A percentile compares a stretch with the other conserved stretches of the same genome.
phyloP scores from a whole-genome alignment of 2,797 vertebrate species.

The Pseudochirops corinnae region DNA sequence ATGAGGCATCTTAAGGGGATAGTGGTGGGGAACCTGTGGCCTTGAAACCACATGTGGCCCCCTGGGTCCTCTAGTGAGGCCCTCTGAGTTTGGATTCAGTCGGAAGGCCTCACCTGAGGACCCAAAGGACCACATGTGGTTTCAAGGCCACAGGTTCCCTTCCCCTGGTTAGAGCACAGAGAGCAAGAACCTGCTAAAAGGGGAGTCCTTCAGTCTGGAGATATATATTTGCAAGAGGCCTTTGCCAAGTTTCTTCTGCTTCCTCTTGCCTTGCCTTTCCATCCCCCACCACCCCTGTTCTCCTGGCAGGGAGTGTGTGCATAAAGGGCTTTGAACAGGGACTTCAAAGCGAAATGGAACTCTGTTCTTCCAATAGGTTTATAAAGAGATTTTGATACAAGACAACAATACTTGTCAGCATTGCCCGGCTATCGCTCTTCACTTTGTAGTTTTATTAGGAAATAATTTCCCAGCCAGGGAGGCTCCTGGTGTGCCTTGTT shows the following conservation, averaged over 20 bases:
- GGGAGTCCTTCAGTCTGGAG: not conserved
- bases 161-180: not conserved
- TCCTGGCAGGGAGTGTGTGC: constrained; percentile 74
- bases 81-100: too few species aligned
- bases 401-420: constrained; percentile 85
- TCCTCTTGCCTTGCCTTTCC: constrained; percentile 63
- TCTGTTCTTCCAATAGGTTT: constrained; percentile 87
- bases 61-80: too few species aligned
- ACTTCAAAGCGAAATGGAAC: constrained; percentile 84
- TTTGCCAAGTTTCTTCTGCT: constrained; percentile 69
- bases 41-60: too few species aligned
- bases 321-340: constrained; percentile 84
- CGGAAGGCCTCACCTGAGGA: too few species aligned
- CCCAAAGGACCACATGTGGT: too few species aligned
- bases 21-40: too few species aligned
- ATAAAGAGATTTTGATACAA: constrained; percentile 87
- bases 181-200: not conserved
- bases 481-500: constrained; percentile 82
- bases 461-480: constrained; percentile 84
- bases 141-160: too few species aligned
- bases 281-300: constrained; percentile 60
- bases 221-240: constrained; percentile 64
- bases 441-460: constrained; percentile 89
- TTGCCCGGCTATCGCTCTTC: constrained; percentile 83
- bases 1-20: not conserved